phyloP scores from a whole-genome alignment of 1,140 invertebrate species.

The Lanistes nyassanus region DNA sequence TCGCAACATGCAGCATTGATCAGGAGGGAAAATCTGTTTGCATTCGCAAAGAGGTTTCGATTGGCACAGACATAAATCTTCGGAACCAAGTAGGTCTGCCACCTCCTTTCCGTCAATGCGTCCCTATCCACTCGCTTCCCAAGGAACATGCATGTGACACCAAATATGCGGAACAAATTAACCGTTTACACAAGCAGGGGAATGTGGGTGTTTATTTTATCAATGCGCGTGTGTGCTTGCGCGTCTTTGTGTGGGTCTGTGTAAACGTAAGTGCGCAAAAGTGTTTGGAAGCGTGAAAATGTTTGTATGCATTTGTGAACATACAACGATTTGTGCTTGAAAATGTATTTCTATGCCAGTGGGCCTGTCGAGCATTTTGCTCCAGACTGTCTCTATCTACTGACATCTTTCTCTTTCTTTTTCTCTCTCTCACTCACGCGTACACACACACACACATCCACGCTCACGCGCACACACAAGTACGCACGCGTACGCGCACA shows the following conservation, averaged over 20 bases:
- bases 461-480: neutral
- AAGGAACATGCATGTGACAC: too few species aligned
- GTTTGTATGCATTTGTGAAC: neutral
- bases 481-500: slow-evolving; percentile 6
- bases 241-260: too few species aligned
- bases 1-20: too few species aligned
- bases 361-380: neutral
- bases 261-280: neutral
- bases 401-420: neutral
- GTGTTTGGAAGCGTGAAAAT: neutral
- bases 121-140: too few species aligned
- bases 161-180: too few species aligned
- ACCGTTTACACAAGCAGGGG: too few species aligned
- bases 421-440: slow-evolving; percentile 10
- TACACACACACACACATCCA: slow-evolving; percentile 15
- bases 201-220: too few species aligned
- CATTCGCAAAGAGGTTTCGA: too few species aligned
- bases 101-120: too few species aligned
- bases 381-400: neutral
- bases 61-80: too few species aligned
- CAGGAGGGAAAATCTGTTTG: too few species aligned
- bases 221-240: slow-evolving; percentile 1
- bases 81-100: too few species aligned
- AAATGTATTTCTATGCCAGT: neutral
- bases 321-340: slow-evolving; percentile 1